phyloP scores from a whole-genome alignment of 2,797 vertebrate genomes.

The Anguilla pacifica region DNA sequence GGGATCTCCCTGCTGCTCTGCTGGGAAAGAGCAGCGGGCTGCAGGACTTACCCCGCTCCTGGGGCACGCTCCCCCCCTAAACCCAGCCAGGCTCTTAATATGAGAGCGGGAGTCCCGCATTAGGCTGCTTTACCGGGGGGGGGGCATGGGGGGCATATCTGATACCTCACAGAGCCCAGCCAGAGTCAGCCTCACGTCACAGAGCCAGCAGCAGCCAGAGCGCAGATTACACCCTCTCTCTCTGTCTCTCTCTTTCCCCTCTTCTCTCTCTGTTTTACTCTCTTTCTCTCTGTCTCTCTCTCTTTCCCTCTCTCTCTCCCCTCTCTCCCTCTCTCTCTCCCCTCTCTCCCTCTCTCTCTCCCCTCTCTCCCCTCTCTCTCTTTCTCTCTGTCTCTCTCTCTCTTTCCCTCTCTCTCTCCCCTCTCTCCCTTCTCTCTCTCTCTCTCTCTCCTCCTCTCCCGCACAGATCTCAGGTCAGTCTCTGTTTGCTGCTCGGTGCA shows the following conservation, averaged over 20 bases:
- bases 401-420: background rate
- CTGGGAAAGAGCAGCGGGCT: background rate
- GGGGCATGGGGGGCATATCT: background rate
- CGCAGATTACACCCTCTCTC: constrained; percentile 25
- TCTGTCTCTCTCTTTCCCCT: too few relatives aligned
- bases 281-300: too few relatives aligned
- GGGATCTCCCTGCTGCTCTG: constrained; percentile 1
- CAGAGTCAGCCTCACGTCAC: constrained; percentile 1
- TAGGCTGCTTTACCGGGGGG: constrained; percentile 12
- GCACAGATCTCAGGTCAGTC: too few relatives aligned
- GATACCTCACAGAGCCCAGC: background rate
- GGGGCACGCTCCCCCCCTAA: constrained; percentile 11
- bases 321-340: too few relatives aligned
- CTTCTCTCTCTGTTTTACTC: background rate
- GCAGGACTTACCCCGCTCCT: constrained; percentile 2
- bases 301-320: too few relatives aligned
- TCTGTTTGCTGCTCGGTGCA: background rate
- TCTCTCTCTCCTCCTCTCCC: too few relatives aligned
- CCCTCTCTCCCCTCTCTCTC: too few relatives aligned
- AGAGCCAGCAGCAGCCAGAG: background rate
- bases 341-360: too few relatives aligned
- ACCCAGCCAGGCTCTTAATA: background rate
- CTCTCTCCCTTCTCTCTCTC: too few relatives aligned
- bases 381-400: background rate
- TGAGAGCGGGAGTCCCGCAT: constrained; percentile 6